These are phyloP conservation scores for Catamblyrhynchus diadema DNA, from an alignment of 2,797 vertebrate genomes.

Conservation along the genomic window DNA sequence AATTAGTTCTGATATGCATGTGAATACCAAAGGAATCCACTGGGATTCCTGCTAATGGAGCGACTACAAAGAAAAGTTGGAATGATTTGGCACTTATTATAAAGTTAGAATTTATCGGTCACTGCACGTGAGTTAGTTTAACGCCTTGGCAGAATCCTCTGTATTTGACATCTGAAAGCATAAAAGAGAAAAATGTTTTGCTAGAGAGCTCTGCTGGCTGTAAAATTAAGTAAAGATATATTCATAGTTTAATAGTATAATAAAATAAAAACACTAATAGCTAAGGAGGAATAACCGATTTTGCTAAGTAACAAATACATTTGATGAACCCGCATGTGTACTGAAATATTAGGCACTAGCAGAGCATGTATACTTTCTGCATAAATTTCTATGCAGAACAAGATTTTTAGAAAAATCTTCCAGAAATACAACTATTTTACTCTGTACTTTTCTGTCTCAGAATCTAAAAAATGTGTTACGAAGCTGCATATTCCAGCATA, in stretches of 20 bases:
- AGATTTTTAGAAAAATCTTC: neutral
- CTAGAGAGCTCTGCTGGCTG: neutral
- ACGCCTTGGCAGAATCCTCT: neutral
- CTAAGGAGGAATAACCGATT: neutral
- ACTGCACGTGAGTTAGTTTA: constrained; percentile 31
- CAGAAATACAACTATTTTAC: neutral
- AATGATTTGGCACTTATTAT: constrained; percentile 23
- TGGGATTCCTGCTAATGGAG: constrained; percentile 34
- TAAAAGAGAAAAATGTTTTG: neutral
- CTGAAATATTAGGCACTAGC: neutral
- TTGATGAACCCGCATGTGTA: neutral
- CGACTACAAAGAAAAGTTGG: constrained; percentile 45
- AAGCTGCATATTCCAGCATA: neutral
- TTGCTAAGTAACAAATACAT: neutral
- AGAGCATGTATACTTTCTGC: neutral
- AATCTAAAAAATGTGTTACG: neutral
- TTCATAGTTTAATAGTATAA: neutral
- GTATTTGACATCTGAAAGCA: constrained; percentile 12
- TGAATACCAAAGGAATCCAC: constrained; percentile 41
- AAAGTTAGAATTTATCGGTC: constrained; percentile 45
- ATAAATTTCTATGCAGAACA: neutral
- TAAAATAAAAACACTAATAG: neutral
- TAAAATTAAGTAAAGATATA: neutral
- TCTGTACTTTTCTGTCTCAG: neutral
- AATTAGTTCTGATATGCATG: constrained; percentile 55